Conservation (phyloP, 2,113 vertebrate genomes). For the Natator depressus region DNA sequence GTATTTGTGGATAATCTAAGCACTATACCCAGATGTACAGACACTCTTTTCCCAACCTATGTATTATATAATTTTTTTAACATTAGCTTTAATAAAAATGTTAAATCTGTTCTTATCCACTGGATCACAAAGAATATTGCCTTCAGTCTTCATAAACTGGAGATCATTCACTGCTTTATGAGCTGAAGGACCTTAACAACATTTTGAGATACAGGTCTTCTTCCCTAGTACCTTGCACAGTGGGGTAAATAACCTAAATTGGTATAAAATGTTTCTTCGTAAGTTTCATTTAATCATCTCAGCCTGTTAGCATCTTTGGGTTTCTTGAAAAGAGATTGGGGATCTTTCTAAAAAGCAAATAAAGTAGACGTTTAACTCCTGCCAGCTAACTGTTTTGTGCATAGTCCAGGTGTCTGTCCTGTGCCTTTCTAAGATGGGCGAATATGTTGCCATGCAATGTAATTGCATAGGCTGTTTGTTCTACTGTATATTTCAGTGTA, state of each 20-base stretch:
- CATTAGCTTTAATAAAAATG: too few relatives aligned
- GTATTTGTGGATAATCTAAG: too few relatives aligned
- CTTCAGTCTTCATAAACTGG: background rate
- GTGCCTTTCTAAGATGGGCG: background rate
- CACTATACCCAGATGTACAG: too few relatives aligned
- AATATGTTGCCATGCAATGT: background rate
- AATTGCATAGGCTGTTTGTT: background rate
- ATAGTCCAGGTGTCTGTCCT: background rate
- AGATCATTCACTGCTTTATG: rapidly evolving
- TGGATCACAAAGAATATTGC: background rate
- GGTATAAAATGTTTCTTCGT: background rate
- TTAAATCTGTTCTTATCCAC: background rate
- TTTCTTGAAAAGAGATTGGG: background rate
- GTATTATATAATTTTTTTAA: too few relatives aligned
- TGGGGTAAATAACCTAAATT: background rate
- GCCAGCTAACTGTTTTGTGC: background rate
- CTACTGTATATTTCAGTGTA: background rate
- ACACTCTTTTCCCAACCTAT: too few relatives aligned
- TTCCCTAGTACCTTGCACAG: background rate
- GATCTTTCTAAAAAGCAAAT: background rate
- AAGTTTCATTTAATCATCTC: background rate
- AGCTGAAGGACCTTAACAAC: background rate
- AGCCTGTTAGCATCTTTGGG: background rate
- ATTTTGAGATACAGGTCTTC: background rate
- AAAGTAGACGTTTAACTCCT: background rate